Evolutionary conservation across 2,797 vertebrate genomes (phyloP).

Genomic region (Coendou prehensilis): DNA sequence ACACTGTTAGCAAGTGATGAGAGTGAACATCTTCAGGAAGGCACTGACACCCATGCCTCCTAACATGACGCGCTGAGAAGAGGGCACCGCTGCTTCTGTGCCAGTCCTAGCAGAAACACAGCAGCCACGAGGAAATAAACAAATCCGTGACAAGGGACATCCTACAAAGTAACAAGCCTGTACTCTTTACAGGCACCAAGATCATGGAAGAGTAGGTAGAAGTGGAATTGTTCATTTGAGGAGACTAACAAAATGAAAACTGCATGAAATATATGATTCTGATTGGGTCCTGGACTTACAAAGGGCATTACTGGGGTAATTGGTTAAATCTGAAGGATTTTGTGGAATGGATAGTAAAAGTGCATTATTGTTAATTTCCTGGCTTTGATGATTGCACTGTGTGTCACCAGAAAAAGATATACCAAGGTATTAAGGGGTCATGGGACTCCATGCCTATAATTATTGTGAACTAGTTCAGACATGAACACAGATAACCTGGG

Average conservation of each 20-base stretch:
- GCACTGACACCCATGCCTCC: neutral
- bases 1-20: neutral
- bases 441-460: neutral
- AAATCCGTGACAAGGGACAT: neutral
- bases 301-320: neutral
- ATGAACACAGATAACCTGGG: constrained; percentile 36
- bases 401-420: neutral
- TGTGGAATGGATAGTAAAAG: neutral
- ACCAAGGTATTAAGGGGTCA: neutral
- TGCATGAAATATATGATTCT: neutral
- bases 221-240: neutral
- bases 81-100: neutral
- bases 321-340: neutral
- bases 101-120: neutral
- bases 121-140: neutral
- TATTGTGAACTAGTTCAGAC: constrained; percentile 20
- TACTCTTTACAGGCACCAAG: neutral
- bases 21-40: neutral
- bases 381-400: neutral
- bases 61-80: neutral
- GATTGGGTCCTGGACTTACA: neutral
- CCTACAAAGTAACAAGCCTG: neutral
- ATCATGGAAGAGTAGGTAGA: neutral
- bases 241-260: neutral
- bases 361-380: neutral